Conservation (phyloP, 2,797 vertebrate species). For the Acanthopagrus latus region DNA sequence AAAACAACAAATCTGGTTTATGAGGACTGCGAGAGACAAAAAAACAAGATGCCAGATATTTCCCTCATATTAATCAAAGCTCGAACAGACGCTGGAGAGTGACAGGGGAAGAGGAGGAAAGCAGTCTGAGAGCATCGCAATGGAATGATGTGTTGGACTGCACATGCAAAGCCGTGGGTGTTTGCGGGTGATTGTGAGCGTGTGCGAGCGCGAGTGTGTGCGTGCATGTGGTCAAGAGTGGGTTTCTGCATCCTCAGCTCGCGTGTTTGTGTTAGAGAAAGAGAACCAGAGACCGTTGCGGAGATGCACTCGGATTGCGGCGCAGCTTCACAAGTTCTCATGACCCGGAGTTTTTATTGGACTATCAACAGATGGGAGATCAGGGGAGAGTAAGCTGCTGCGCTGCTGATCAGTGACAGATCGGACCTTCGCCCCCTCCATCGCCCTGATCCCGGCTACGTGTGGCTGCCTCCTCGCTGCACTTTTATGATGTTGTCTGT, state of each 20-base stretch:
- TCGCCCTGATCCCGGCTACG: conserved; percentile 39
- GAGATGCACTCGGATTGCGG: conserved; percentile 37
- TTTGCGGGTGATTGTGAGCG: conserved; percentile 45
- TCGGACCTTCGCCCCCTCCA: conserved; percentile 42
- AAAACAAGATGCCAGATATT: conserved; percentile 58
- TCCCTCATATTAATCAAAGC: conserved; percentile 52
- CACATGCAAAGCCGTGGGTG: conserved; percentile 59
- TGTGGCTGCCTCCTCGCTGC: conserved; percentile 59
- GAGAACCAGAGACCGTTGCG: conserved; percentile 28
- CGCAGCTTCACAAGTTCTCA: conserved; percentile 44
- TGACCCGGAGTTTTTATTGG: conserved; percentile 66
- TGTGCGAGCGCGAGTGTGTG: neutral
- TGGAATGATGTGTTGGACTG: conserved; percentile 67
- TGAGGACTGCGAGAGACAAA: conserved; percentile 37
- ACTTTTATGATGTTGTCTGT: conserved; percentile 71
- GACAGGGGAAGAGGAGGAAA: conserved; percentile 55
- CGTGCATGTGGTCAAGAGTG: conserved; percentile 41
- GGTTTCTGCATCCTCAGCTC: conserved; percentile 8
- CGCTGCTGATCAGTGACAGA: conserved; percentile 57
- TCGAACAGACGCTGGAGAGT: conserved; percentile 69
- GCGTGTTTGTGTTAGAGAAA: conserved; percentile 54
- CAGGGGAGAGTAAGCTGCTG: conserved; percentile 43
- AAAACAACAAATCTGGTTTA: conserved; percentile 51
- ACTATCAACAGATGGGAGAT: conserved; percentile 56
- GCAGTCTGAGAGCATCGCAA: conserved; percentile 64